Evolutionary conservation across 1,140 invertebrate genomes (phyloP), one percentile per base, ranked within the genome.

Genomic region (Oppia nitens): DNA sequence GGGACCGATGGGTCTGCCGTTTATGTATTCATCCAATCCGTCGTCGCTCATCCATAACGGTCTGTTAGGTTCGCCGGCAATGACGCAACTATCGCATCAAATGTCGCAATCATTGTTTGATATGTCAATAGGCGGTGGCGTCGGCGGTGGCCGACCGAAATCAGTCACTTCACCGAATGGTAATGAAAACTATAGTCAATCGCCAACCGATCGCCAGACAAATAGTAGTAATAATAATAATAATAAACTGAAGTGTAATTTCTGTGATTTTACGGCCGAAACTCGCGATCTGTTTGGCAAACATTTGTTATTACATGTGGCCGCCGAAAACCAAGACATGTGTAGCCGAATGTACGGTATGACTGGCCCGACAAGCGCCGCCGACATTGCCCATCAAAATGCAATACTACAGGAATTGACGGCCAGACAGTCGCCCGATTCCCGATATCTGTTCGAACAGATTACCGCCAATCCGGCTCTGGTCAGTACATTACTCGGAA

Each of bases 301-400:
- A 27, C 74, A 77, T 63, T 65, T 75, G 52, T 59, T 75, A 49
- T 64, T 70, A 3, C 75, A 76, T 59, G 72, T 70, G 0, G 60
- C 63, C 20, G 56, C 67, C 4, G 72, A 73, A 55, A 69, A 74
- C 40, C 64, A 68, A 40, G 32, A 40, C 17, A 40, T 40, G 6
- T 40, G 32, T 40, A 40, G 17, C 6, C n/a, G n/a, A n/a, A n/a
- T n/a, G n/a, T n/a, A n/a, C n/a, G n/a, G n/a, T n/a, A 40, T 40
- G 32, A 9, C 6, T 40, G 32, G 32, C 32, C 6, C 17, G 32
- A 40, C 6, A 9, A 6, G 6, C 6, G 17, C 32, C 6, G 32
- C 32, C 32, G 32, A 40, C 6, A 40, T 40, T 6, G 17, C 17
- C 6, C 32, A 40, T 9, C 32, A 40, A 17, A 40, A 40, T 40